Percentiles rank a stretch among this genome's conserved stretches.
phyloP scores from a whole-genome alignment of 2,797 vertebrate genomes.

The Luscinia luscinia region DNA sequence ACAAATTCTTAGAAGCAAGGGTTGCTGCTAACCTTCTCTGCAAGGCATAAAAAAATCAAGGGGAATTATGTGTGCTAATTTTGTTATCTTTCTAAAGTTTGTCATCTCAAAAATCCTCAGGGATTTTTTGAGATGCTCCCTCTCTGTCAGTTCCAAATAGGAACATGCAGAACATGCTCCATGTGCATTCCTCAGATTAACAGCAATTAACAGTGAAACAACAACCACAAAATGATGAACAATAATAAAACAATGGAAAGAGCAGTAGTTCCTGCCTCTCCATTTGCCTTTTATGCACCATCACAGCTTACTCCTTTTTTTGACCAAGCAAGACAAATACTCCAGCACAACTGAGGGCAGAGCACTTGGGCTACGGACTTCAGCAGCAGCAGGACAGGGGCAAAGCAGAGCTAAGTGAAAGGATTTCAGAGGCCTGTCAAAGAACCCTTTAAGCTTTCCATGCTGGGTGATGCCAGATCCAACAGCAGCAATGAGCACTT shows the following conservation, averaged over 20 bases:
- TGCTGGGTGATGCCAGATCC: rapidly evolving
- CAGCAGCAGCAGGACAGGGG: background rate
- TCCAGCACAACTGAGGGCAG: background rate
- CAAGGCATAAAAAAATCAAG: slow-evolving; percentile 17
- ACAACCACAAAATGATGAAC: background rate
- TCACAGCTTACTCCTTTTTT: background rate
- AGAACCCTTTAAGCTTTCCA: background rate
- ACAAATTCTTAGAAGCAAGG: background rate
- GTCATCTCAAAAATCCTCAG: slow-evolving; percentile 11
- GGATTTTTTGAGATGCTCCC: background rate
- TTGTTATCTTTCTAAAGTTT: slow-evolving; percentile 27
- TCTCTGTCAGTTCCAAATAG: background rate
- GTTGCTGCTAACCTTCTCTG: slow-evolving; percentile 1
- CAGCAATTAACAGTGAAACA: background rate
- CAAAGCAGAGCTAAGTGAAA: background rate
- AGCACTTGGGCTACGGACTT: background rate
- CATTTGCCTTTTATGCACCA: background rate
- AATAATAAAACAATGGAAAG: background rate
- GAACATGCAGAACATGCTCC: background rate
- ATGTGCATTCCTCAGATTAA: background rate
- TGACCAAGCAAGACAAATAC: background rate
- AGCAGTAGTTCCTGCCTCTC: background rate
- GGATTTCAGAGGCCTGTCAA: background rate
- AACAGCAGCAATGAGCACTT: background rate
- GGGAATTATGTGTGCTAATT: slow-evolving; percentile 5